phyloP scores from a whole-genome alignment of 2,113 vertebrate genomes.

The Pituophis catenifer region DNA sequence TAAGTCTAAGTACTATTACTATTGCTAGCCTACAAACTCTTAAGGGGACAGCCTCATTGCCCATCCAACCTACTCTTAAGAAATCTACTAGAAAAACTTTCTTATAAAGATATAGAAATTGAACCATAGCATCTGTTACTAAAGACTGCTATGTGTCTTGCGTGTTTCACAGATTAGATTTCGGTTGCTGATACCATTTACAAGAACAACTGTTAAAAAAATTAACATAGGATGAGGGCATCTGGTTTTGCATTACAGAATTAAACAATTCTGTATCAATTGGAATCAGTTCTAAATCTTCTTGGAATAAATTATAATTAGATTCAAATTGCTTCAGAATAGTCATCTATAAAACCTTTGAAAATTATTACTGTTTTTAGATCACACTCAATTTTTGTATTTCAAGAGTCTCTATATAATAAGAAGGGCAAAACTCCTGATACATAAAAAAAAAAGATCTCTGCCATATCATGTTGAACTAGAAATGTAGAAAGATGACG shows the following conservation, averaged over 20 bases:
- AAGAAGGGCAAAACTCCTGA: neutral
- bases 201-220: neutral
- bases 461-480: neutral
- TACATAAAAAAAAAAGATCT: neutral
- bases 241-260: too few species aligned
- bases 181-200: neutral
- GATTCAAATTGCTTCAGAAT: neutral
- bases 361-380: neutral
- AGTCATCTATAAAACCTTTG: neutral
- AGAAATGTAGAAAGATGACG: slow-evolving; percentile 24
- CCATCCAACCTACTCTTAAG: neutral
- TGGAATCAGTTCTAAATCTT: neutral
- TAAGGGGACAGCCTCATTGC: neutral
- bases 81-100: neutral
- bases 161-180: neutral
- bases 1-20: too few species aligned
- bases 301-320: neutral
- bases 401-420: too few species aligned
- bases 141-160: neutral
- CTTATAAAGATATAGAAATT: neutral
- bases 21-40: neutral
- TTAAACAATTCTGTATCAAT: neutral
- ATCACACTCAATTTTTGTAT: neutral
- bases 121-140: neutral
- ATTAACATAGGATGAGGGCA: too few species aligned